Evolutionary conservation across 2,113 vertebrate genomes (phyloP).

Genomic region (Cranoglanis bouderius): DNA sequence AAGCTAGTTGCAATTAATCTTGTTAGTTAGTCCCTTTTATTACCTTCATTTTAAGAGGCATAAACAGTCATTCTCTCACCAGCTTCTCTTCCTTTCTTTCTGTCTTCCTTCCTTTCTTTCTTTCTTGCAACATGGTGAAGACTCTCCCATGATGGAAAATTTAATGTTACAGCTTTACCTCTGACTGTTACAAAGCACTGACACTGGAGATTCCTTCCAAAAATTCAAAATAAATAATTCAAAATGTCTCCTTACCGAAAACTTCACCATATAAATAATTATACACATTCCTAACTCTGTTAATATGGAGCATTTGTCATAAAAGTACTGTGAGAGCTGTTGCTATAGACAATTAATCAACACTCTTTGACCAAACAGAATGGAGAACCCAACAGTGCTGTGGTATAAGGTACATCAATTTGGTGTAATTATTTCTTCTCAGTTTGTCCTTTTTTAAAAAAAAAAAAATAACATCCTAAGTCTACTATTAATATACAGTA

Average conservation of each 20-base stretch:
- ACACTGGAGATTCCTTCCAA: not conserved
- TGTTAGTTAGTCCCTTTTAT: not conserved
- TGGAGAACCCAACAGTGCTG: not conserved
- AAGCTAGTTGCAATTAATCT: too few relatives aligned
- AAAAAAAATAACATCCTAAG: not conserved
- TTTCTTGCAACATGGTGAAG: not conserved
- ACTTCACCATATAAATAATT: not conserved
- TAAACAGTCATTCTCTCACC: too few relatives aligned
- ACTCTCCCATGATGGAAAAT: not conserved
- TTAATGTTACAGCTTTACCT: not conserved
- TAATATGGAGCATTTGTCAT: not conserved
- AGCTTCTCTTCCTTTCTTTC: not conserved
- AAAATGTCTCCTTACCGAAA: not conserved
- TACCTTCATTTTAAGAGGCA: too few relatives aligned
- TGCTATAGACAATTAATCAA: not conserved
- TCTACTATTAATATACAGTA: not conserved
- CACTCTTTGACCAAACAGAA: not conserved
- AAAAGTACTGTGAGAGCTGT: not conserved
- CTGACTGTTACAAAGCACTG: not conserved
- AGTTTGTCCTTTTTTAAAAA: not conserved
- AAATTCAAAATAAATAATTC: not conserved
- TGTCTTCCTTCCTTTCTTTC: not conserved
- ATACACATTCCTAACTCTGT: not conserved
- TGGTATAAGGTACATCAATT: not conserved
- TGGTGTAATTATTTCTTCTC: not conserved